Percentiles rank a stretch among this genome's conserved stretches.
phyloP scores from a whole-genome alignment of 92 coral and sea anemone genomes.

The Bergia sp. region DNA sequence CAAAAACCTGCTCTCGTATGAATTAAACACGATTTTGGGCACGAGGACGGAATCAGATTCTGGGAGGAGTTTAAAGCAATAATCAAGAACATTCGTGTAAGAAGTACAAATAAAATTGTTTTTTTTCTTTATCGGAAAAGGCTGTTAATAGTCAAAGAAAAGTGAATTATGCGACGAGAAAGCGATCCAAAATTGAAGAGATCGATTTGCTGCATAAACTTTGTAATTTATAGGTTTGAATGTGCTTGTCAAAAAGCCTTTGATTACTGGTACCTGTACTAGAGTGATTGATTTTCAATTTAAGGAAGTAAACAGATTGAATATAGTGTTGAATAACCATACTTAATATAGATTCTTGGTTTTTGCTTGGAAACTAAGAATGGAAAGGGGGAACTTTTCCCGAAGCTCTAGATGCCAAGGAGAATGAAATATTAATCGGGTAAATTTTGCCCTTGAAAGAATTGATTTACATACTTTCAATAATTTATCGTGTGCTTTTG shows the following conservation, averaged over 20 bases:
- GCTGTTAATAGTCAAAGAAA: slow-evolving; percentile 17
- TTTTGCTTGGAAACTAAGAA: slow-evolving; percentile 50
- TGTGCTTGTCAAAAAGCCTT: slow-evolving; percentile 28
- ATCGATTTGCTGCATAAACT: slow-evolving; percentile 27
- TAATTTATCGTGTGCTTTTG: slow-evolving; percentile 77
- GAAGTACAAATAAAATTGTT: slow-evolving; percentile 14
- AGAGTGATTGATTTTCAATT: slow-evolving; percentile 43
- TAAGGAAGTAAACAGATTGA: slow-evolving; percentile 36
- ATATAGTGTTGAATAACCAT: not conserved
- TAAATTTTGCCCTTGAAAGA: slow-evolving; percentile 88
- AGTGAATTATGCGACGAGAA: slow-evolving; percentile 25
- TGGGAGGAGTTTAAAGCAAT: slow-evolving; percentile 56
- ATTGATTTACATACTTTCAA: slow-evolving; percentile 89
- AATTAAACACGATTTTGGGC: slow-evolving; percentile 71
- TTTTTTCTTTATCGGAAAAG: not conserved
- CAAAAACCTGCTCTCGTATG: slow-evolving; percentile 64
- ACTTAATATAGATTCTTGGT: slow-evolving; percentile 26
- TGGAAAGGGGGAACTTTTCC: slow-evolving; percentile 48
- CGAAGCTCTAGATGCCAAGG: slow-evolving; percentile 67
- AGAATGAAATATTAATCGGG: slow-evolving; percentile 88
- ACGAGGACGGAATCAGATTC: slow-evolving; percentile 51
- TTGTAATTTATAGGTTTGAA: slow-evolving; percentile 13
- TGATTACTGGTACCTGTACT: slow-evolving; percentile 64
- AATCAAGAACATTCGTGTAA: slow-evolving; percentile 47
- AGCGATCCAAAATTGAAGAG: slow-evolving; percentile 3